These are phyloP conservation scores for Acridotheres tristis DNA, from an alignment of 2,797 vertebrate species.

Conservation along the genomic window DNA sequence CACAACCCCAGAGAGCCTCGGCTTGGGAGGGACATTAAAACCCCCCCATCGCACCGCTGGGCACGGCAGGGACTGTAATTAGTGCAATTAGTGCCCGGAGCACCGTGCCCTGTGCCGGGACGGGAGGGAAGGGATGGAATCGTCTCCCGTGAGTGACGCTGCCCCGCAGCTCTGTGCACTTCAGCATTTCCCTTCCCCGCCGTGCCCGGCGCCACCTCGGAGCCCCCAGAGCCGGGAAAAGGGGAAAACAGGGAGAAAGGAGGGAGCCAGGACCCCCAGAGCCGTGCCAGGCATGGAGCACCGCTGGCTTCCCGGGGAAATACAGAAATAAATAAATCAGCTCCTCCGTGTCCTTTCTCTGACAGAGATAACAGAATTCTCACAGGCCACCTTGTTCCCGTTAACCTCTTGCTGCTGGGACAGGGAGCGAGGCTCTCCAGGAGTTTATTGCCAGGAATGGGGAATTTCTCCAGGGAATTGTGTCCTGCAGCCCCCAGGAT, in stretches of 20 bases:
- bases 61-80: background rate
- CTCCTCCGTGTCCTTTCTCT: background rate
- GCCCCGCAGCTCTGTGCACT: background rate
- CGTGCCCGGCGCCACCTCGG: background rate
- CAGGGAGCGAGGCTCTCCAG: background rate
- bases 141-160: slow-evolving; percentile 15
- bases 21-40: rapidly evolving
- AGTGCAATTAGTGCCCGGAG: background rate
- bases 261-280: rapidly evolving
- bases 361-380: background rate
- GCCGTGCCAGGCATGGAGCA: background rate
- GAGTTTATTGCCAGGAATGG: background rate
- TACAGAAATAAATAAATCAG: too few relatives aligned
- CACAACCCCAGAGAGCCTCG: rapidly evolving
- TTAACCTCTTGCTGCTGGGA: background rate
- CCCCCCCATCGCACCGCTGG: rapidly evolving
- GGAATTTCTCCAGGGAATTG: slow-evolving; percentile 10
- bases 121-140: background rate
- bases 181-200: background rate
- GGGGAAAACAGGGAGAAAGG: rapidly evolving
- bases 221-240: background rate
- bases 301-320: background rate
- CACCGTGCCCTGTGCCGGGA: background rate
- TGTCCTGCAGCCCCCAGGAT: background rate
- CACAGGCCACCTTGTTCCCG: background rate